Conservation (phyloP, 2,113 vertebrate species). For the Tylochromis polylepis region DNA sequence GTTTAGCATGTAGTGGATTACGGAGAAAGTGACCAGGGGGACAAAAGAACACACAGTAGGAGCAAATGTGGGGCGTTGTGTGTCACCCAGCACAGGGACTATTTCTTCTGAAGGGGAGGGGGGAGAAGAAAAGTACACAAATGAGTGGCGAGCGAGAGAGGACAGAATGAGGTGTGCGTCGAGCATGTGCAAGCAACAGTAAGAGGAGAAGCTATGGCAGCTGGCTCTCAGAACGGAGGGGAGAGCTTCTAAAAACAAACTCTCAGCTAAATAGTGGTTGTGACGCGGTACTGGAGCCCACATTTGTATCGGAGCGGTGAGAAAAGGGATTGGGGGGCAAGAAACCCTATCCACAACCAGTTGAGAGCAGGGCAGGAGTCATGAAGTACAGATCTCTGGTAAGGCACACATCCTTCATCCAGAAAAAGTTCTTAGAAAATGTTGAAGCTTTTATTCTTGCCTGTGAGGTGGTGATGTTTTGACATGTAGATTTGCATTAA, state of each 20-base stretch:
- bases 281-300: slow-evolving; percentile 26
- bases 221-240: slow-evolving; percentile 47
- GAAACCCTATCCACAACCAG: neutral
- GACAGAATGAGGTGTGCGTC: slow-evolving; percentile 15
- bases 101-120: slow-evolving; percentile 42
- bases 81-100: slow-evolving; percentile 47
- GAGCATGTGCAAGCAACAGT: slow-evolving; percentile 11
- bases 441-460: neutral
- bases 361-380: slow-evolving; percentile 21
- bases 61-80: slow-evolving; percentile 1
- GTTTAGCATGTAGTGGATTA: neutral
- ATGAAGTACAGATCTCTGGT: slow-evolving; percentile 71
- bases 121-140: slow-evolving; percentile 22
- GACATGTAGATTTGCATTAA: neutral
- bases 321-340: neutral
- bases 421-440: neutral
- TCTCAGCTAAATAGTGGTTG: slow-evolving; percentile 19
- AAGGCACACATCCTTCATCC: neutral
- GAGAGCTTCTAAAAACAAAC: slow-evolving; percentile 63
- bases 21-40: neutral
- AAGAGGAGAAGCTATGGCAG: slow-evolving; percentile 61
- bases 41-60: neutral
- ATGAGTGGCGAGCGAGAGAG: neutral
- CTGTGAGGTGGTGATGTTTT: neutral
- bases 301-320: neutral